Evolutionary conservation across 2,113 vertebrate genomes (phyloP), one percentile per base, ranked within the genome.

Genomic region (Laticauda laticaudata): DNA sequence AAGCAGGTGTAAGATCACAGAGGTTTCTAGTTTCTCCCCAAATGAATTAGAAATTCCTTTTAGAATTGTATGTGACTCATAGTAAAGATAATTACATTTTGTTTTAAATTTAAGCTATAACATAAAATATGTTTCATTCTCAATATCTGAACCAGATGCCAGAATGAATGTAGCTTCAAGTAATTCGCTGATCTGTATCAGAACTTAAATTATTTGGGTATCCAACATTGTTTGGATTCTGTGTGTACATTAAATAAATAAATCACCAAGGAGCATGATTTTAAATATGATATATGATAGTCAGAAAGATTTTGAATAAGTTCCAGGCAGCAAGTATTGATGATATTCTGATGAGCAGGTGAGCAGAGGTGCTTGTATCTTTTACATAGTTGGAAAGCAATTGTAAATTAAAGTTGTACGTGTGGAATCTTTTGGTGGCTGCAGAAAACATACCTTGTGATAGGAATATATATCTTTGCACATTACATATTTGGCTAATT

Each of bases 1-100:
- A 98, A 98, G 97, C 97, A 98, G 97, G 97, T 98, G 97, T 97
- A 97, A 96, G 97, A 97, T 96, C 95, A 97, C 97, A 96, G 96
- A 94, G 96, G 56, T 94, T 94, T 91, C 91, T 91, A 92, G 92
- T 94, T 95, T 91, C 94, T 95, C 93, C 94, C 90, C 94, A 96
- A 93, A 96, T 96, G 94, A 57, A 89, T 95, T 94, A 89, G 57
- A 95, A 96, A 96, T 95, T 92, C 87, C 96, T 94, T 95, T 95
- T 96, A 95, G 94, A 94, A 94, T 56, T 20, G 75, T 94, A 91
- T 93, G 43, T 95, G 93, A 93, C 75, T 55, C 87, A 87, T 92
- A 12, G 91, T 94, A 94, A 95, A 94, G 93, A 55, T 94, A 57
- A 51, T 15, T 91, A 89, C 93, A 75, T 95, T 96, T 89, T 93